Evolutionary conservation across 30 jellyfish, hydroid and myxozoan genomes (phyloP).

Genomic region (Sanderia malayensis): DNA sequence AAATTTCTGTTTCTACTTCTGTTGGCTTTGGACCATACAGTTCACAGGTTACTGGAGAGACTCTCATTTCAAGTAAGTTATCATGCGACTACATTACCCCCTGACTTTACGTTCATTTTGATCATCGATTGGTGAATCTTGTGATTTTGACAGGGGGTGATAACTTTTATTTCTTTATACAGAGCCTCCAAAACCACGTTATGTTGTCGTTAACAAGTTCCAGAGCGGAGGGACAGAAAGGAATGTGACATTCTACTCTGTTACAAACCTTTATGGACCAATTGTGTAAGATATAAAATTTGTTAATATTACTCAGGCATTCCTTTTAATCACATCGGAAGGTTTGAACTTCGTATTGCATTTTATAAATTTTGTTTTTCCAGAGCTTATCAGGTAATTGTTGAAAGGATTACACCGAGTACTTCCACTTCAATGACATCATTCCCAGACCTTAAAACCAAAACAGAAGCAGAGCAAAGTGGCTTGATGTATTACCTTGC

Average conservation of each 20-base stretch:
- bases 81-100: too few relatives aligned
- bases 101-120: too few relatives aligned
- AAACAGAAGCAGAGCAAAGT: conserved; percentile 37
- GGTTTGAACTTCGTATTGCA: too few relatives aligned
- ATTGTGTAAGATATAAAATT: conserved; percentile 50
- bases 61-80: conserved; percentile 37
- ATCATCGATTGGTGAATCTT: too few relatives aligned
- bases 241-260: conserved; percentile 42
- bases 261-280: conserved; percentile 60
- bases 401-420: conserved; percentile 12
- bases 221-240: conserved; percentile 41
- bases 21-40: conserved; percentile 51
- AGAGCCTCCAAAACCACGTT: conserved; percentile 49
- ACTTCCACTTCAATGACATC: conserved; percentile 10
- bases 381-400: conserved; percentile 57
- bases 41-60: conserved; percentile 3
- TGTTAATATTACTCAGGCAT: too few relatives aligned
- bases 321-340: too few relatives aligned
- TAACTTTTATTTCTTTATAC: background rate
- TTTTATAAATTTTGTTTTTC: too few relatives aligned
- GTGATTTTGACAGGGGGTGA: too few relatives aligned
- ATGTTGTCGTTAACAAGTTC: background rate
- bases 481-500: conserved; percentile 46
- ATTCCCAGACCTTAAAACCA: conserved; percentile 17
- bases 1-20: conserved; percentile 51